Evolutionary conservation across 2,797 vertebrate genomes (phyloP), one percentile per base, ranked within the genome.

Genomic region (Molossus molossus): DNA sequence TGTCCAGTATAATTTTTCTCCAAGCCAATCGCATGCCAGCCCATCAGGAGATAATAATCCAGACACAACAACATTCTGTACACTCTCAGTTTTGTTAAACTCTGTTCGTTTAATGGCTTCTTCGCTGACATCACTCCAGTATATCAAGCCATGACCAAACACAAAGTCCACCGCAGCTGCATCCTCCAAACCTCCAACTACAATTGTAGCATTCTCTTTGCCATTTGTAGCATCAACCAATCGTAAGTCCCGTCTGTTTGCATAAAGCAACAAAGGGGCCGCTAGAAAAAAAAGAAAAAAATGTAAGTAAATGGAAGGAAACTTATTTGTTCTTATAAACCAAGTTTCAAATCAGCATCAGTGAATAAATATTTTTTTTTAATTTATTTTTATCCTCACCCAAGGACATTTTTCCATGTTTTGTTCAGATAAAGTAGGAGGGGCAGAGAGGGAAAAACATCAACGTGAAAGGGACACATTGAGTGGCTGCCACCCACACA

Each of bases 121-220:
- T 98, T 99, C 99, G 33, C 99, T 99, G 94, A 99, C 99, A 12
- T 99, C 99, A 86, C 99, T 99, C 99, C 99, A 99, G 98, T 99
- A 99, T 95, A 99, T 99, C 96, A 99, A 98, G 17, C 99, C 99
- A 94, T 97, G 98, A 3, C 98, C 95, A 97, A 99, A 99, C 18
- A 99, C 98, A 4, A 99, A 99, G 98, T 99, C 99, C 99, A 99
- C 99, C 0, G 99, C 99, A 0, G 99, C 99, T 0, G 99, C 99
- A 0, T 99, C 99, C 98, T 99, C 99, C 97, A 99, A 97, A 73
- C 99, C 99, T 3, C 99, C 99, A 94, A 99, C 99, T 91, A 99
- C 98, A 96, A 99, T 98, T 0, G 99, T 99, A 97, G 99, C 99
- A 1, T 99, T 99, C 96, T 98, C 98, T 96, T 98, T 99, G 70